Conservation (phyloP, 2,888 invertebrate species). For the Scaptomyza reducta region DNA sequence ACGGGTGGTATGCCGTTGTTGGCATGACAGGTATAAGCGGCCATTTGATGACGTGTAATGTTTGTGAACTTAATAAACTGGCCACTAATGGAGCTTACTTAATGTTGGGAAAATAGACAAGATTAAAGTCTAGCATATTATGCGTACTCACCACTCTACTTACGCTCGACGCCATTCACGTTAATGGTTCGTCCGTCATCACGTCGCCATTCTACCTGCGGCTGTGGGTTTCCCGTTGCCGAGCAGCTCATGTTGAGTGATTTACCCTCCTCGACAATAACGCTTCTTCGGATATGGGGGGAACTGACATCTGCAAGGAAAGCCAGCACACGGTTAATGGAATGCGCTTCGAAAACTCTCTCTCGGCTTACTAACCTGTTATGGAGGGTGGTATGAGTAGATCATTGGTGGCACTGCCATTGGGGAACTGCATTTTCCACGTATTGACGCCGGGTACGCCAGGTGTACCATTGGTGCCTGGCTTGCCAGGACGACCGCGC, state of each 20-base stretch:
- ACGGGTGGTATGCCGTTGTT: slow-evolving; percentile 94
- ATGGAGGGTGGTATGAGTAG: slow-evolving; percentile 94
- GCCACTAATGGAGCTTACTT: slow-evolving; percentile 90
- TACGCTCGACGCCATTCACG: slow-evolving; percentile 88
- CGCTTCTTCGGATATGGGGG: slow-evolving; percentile 85
- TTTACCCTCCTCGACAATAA: slow-evolving; percentile 91
- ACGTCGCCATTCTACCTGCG: slow-evolving; percentile 91
- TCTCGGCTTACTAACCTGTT: slow-evolving; percentile 85
- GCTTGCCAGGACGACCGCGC: slow-evolving; percentile 89
- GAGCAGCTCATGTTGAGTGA: slow-evolving; percentile 93
- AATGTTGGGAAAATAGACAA: slow-evolving; percentile 39
- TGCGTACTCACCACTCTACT: slow-evolving; percentile 45
- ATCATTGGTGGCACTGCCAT: slow-evolving; percentile 87
- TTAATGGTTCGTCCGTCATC: slow-evolving; percentile 87
- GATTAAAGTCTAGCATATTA: not conserved
- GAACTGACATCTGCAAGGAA: slow-evolving; percentile 73
- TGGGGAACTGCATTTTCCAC: slow-evolving; percentile 87
- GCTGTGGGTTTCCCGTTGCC: slow-evolving; percentile 91
- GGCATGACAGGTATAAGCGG: slow-evolving; percentile 90
- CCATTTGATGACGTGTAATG: slow-evolving; percentile 90
- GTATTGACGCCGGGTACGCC: slow-evolving; percentile 93
- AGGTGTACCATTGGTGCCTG: slow-evolving; percentile 89
- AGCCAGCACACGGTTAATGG: too few species aligned
- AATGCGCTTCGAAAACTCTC: not conserved
- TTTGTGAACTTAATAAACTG: slow-evolving; percentile 91